Evolutionary conservation across 2,113 vertebrate species (phyloP), one percentile per base, ranked within the genome.

Genomic region (Amphiprion ocellaris): DNA sequence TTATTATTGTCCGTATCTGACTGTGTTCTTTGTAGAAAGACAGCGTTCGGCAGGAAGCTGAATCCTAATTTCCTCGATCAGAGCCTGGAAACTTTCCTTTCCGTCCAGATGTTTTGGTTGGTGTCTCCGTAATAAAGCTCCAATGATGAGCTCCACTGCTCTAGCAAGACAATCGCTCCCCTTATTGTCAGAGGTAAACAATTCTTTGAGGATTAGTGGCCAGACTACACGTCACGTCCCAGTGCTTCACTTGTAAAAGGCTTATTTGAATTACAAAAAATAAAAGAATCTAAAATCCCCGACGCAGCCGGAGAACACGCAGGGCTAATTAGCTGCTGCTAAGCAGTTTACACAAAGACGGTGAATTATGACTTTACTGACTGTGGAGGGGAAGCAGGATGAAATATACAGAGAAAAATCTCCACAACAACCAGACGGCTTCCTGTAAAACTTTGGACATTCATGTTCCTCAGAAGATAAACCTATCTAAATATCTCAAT

Each of bases 291-390:
- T 37, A 15, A 75, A 69, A 54, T 59, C 62, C 67, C 71, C 28
- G 37, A 72, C 79, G 72, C 77, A 62, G 86, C 68, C 71, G 77
- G 65, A 65, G 74, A 74, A 71, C 82, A 67, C 3, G 12, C 61
- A 53, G 75, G 2, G 26, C 26, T 82, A 84, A 87, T 89, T 82
- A 87, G 80, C 78, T 49, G 1, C 68, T 1, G 14, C 80, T 81
- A 79, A 85, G 80, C 79, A 72, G 77, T 76, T 67, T 74, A 87
- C 75, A 89, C 75, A 84, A 70, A 89, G 79, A 81, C 74, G 28
- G 41, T 16, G n/a, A 76, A 86, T 83, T 76, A 79, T 39, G 77
- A 69, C 69, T 77, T 76, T 64, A 73, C 56, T 30, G 16, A 14
- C 33, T 10, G 66, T 77, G 67, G 14, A 4, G 44, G 7, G 7